A percentile compares a stretch with the other conserved stretches of the same genome.
These are phyloP conservation scores for Pristionchus japonicus DNA, from an alignment of 2,888 invertebrate genomes.

Conservation along the genomic window DNA sequence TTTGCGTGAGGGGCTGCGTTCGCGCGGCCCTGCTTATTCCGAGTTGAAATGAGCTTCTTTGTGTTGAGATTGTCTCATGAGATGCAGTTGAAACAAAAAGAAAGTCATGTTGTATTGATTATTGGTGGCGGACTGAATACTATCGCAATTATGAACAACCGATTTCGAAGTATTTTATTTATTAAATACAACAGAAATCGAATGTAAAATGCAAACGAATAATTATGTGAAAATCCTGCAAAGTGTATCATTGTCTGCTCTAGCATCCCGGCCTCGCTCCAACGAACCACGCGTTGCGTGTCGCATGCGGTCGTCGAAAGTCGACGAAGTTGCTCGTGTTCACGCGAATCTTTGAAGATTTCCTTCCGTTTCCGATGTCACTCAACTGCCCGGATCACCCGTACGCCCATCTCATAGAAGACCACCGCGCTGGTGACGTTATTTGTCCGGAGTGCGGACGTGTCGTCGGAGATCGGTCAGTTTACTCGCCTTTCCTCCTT, in stretches of 20 bases:
- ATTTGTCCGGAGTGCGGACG: slow-evolving; percentile 99
- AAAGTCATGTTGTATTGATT: too few species aligned
- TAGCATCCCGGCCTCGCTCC: background rate
- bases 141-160: too few species aligned
- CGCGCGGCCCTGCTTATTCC: slow-evolving; percentile 71
- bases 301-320: background rate
- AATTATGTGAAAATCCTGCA: too few species aligned
- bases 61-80: too few species aligned
- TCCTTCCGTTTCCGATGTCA: slow-evolving; percentile 53
- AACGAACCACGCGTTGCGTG: background rate
- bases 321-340: background rate
- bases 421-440: slow-evolving; percentile 98
- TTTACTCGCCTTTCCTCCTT: background rate
- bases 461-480: slow-evolving; percentile 92
- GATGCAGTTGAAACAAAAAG: too few species aligned
- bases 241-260: background rate
- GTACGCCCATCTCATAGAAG: slow-evolving; percentile 94
- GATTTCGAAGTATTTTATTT: too few species aligned
- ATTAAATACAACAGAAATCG: too few species aligned
- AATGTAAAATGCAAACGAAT: too few species aligned
- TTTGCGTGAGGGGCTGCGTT: slow-evolving; percentile 75
- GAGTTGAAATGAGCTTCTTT: background rate
- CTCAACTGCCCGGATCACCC: slow-evolving; percentile 89
- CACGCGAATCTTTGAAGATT: background rate
- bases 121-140: too few species aligned